phyloP scores from a whole-genome alignment of 2,797 vertebrate species.

The Hipposideros larvatus region DNA sequence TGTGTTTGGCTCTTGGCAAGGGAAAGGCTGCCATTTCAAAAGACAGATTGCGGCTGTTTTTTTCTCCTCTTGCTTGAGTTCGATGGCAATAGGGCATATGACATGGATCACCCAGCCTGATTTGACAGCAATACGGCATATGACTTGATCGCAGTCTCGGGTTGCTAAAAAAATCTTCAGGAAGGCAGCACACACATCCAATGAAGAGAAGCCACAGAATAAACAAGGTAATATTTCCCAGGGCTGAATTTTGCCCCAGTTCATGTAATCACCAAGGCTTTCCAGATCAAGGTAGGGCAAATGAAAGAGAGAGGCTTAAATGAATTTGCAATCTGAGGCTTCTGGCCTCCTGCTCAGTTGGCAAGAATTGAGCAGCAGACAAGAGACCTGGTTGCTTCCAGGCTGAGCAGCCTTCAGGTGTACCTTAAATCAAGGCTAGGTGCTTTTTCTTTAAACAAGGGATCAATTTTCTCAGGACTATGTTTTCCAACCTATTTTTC shows the following conservation, averaged over 20 bases:
- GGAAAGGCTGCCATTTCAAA: neutral
- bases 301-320: neutral
- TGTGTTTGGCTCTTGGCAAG: neutral
- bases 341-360: neutral
- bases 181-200: neutral
- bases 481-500: neutral
- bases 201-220: neutral
- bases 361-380: neutral
- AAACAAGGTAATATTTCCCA: neutral
- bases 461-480: neutral
- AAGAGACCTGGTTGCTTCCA: neutral
- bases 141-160: neutral
- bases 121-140: neutral
- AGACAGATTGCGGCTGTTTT: slow-evolving; percentile 37
- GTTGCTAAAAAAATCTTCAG: slow-evolving; percentile 33
- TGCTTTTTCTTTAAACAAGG: neutral
- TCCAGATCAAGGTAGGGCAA: neutral
- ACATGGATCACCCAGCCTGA: neutral
- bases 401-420: neutral
- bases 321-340: neutral
- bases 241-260: neutral
- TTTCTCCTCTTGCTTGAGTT: neutral
- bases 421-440: neutral
- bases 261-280: neutral
- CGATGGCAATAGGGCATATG: neutral